Evolutionary conservation across 2,888 invertebrate genomes (phyloP).

Genomic region (Prenolepis imparis): DNA sequence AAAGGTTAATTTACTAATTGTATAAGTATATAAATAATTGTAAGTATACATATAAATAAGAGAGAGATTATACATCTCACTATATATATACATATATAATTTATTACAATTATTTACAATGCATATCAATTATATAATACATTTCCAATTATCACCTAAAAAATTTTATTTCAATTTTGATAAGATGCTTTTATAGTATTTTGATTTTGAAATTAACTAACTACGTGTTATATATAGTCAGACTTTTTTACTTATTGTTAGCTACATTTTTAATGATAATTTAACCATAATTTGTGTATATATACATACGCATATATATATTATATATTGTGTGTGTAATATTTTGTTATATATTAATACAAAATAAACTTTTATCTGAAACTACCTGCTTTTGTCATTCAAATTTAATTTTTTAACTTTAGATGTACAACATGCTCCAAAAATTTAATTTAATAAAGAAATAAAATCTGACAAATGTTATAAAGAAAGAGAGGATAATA

Average conservation of each 20-base stretch:
- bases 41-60: too few species aligned
- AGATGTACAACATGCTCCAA: neutral
- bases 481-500: too few species aligned
- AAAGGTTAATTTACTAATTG: conserved; percentile 25
- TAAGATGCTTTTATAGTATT: conserved; percentile 7
- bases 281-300: conserved; percentile 11
- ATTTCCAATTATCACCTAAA: neutral
- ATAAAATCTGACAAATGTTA: neutral
- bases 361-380: conserved; percentile 23
- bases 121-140: neutral
- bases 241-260: conserved; percentile 3
- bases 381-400: neutral
- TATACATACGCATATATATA: neutral
- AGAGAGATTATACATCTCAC: too few species aligned
- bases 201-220: conserved; percentile 10
- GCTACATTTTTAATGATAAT: conserved; percentile 11
- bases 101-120: conserved; percentile 11
- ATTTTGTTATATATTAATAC: conserved; percentile 34
- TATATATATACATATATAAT: neutral
- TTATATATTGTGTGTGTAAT: conserved; percentile 29
- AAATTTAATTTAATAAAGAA: neutral
- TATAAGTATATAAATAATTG: neutral
- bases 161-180: conserved; percentile 11
- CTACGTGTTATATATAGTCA: conserved; percentile 11
- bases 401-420: neutral